Evolutionary conservation across 2,113 vertebrate species (phyloP).

Genomic region (Takifugu flavidus): DNA sequence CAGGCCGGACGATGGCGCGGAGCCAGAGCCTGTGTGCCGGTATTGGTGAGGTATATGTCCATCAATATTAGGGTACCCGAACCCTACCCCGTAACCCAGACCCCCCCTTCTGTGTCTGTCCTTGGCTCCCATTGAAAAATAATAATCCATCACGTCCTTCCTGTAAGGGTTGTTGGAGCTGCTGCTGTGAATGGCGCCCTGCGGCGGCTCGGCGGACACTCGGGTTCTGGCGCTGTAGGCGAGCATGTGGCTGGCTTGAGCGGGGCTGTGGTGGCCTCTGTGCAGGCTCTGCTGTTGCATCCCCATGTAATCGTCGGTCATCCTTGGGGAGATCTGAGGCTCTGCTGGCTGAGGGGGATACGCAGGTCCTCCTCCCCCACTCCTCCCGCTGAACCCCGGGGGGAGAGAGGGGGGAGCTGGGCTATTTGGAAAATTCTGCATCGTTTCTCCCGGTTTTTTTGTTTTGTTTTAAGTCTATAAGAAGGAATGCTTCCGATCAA

Average conservation of each 20-base stretch:
- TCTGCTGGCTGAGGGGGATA: constrained; percentile 74
- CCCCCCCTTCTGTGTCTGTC: constrained; percentile 73
- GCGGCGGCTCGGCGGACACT: constrained; percentile 62
- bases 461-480: constrained; percentile 28
- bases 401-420: constrained; percentile 67
- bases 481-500: constrained; percentile 60
- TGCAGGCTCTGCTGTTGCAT: constrained; percentile 74
- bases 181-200: constrained; percentile 66
- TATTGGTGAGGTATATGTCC: constrained; percentile 78
- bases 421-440: constrained; percentile 81
- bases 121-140: constrained; percentile 73
- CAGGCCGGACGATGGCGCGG: constrained; percentile 67
- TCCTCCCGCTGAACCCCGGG: constrained; percentile 71
- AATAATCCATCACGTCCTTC: constrained; percentile 78
- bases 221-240: constrained; percentile 68
- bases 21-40: constrained; percentile 65
- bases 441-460: constrained; percentile 49
- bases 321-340: constrained; percentile 76
- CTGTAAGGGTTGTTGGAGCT: constrained; percentile 69
- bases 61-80: constrained; percentile 73
- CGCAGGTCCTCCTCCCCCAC: constrained; percentile 62
- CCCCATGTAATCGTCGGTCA: constrained; percentile 73
- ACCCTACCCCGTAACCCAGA: constrained; percentile 66
- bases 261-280: constrained; percentile 68
- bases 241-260: constrained; percentile 71